phyloP scores from a whole-genome alignment of 53 echinoderm and acorn worm genomes.

The Echinometra lucunter region DNA sequence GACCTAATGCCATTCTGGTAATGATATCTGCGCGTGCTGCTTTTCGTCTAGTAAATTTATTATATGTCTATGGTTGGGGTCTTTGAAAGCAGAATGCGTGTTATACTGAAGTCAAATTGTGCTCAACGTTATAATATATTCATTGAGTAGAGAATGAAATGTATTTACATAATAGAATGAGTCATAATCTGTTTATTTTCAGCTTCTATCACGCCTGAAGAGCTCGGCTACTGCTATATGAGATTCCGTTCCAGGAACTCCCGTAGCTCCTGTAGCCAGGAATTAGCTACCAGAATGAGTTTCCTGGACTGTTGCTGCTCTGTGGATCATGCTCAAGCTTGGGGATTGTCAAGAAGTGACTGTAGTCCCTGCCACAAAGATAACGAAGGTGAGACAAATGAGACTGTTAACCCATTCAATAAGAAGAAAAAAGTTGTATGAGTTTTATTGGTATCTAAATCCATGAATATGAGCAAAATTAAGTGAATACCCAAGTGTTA shows the following conservation, averaged over 20 bases:
- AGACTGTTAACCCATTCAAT: background rate
- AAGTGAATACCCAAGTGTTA: background rate
- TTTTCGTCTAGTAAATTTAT: no score
- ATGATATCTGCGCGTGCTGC: no score
- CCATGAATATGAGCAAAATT: background rate
- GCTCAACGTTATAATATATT: background rate
- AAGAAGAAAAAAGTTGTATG: background rate
- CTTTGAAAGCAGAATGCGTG: no score
- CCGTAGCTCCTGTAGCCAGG: slow-evolving; percentile 65
- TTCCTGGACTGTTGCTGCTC: slow-evolving; percentile 82
- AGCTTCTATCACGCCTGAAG: slow-evolving; percentile 32
- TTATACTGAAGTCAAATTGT: no score
- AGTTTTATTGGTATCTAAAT: background rate
- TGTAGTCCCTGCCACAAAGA: slow-evolving; percentile 38
- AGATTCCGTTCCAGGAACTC: slow-evolving; percentile 60
- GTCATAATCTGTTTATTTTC: background rate
- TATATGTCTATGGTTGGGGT: no score
- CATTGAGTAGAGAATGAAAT: background rate
- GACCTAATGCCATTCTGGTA: no score
- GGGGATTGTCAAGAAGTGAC: slow-evolving; percentile 60
- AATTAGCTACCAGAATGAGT: slow-evolving; percentile 64
- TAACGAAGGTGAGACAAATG: background rate
- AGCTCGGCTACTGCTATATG: slow-evolving; percentile 73
- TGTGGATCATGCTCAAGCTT: slow-evolving; percentile 70
- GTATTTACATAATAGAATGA: background rate